These are phyloP conservation scores for Nothoprocta pentlandii DNA, from an alignment of 2,113 vertebrate genomes.

Conservation along the genomic window DNA sequence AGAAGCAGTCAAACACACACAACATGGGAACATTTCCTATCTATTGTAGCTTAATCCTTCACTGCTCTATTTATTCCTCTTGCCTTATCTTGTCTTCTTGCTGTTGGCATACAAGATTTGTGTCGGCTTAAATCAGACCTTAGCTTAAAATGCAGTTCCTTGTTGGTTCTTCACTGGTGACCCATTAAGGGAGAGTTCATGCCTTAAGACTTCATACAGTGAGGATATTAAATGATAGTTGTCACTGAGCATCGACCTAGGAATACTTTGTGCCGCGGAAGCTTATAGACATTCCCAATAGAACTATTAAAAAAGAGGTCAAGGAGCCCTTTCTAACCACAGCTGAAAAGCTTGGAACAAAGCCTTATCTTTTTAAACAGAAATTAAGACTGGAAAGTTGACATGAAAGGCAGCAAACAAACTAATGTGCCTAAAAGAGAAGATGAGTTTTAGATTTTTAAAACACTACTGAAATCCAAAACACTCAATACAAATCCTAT, in stretches of 20 bases:
- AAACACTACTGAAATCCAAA: neutral
- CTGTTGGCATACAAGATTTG: neutral
- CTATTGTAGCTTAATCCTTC: neutral
- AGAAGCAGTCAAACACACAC: neutral
- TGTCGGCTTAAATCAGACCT: neutral
- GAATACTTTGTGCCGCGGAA: neutral
- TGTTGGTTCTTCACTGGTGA: neutral
- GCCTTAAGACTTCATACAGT: too few species aligned
- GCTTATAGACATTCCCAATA: neutral
- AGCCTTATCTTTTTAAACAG: neutral
- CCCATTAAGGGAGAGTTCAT: neutral
- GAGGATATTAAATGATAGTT: neutral
- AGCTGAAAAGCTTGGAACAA: conserved; percentile 17
- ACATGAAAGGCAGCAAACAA: conserved; percentile 11
- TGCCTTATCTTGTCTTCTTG: neutral
- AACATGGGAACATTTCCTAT: neutral
- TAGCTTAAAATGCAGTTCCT: neutral
- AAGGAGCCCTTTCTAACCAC: conserved; percentile 1
- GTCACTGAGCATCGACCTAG: neutral
- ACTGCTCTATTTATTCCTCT: neutral
- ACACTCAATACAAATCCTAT: neutral
- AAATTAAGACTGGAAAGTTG: conserved; percentile 42
- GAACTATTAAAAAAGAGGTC: neutral
- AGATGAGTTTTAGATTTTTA: neutral
- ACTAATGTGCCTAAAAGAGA: neutral